These are phyloP conservation scores for Anguilla obscura DNA, from an alignment of 2,797 vertebrate genomes.

Conservation along the genomic window DNA sequence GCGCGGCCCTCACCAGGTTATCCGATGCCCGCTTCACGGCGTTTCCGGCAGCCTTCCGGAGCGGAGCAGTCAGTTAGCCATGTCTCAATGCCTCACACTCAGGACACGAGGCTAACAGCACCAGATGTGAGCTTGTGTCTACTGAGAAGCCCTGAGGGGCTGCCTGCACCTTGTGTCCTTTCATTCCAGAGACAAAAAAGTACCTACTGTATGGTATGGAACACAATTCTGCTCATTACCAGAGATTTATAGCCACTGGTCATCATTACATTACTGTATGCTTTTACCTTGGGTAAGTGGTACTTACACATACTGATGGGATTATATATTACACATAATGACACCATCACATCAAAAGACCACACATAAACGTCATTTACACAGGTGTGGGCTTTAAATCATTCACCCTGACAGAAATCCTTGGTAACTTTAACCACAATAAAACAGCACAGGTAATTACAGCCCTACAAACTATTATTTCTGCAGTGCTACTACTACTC, in stretches of 20 bases:
- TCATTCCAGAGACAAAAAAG: background rate
- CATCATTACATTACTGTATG: background rate
- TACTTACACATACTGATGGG: background rate
- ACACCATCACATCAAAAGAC: background rate
- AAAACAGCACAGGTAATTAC: background rate
- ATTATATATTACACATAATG: background rate
- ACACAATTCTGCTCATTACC: background rate
- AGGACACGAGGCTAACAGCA: too few species aligned
- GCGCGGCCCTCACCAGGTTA: slow-evolving; percentile 93
- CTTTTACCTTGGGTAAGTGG: background rate
- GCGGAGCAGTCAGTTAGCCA: slow-evolving; percentile 16
- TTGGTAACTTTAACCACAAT: background rate
- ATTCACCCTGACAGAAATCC: background rate
- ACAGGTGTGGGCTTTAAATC: background rate
- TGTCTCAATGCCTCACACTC: background rate
- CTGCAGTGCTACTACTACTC: background rate
- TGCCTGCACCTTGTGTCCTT: background rate
- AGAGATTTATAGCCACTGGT: background rate
- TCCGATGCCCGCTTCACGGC: slow-evolving; percentile 97
- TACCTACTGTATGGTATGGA: background rate
- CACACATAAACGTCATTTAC: background rate
- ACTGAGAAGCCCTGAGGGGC: background rate
- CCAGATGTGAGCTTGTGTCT: background rate
- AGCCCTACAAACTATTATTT: background rate
- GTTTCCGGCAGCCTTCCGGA: slow-evolving; percentile 88